Evolutionary conservation across 2,888 invertebrate species (phyloP).

Genomic region (Antitype chi): DNA sequence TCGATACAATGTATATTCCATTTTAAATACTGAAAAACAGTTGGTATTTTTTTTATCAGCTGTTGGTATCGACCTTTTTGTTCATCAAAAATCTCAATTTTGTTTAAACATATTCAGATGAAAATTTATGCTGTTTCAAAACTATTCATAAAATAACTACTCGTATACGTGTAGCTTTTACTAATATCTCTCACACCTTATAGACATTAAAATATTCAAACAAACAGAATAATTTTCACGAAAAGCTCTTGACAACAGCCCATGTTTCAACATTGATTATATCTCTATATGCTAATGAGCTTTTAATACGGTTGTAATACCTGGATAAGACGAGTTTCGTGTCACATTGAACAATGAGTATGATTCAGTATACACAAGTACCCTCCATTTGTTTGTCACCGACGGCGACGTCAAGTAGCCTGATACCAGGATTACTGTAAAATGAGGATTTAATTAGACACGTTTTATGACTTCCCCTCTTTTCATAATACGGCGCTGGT

Average conservation of each 20-base stretch:
- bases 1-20: constrained; percentile 7
- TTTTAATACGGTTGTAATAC: constrained; percentile 41
- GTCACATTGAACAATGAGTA: constrained; percentile 17
- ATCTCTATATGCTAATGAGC: constrained; percentile 26
- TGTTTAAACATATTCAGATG: constrained; percentile 4
- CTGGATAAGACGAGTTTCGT: constrained; percentile 43
- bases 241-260: constrained; percentile 23
- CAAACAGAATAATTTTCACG: constrained; percentile 25
- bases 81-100: constrained; percentile 6
- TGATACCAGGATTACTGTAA: constrained; percentile 55
- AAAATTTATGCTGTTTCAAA: not conserved
- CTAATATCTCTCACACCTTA: not conserved
- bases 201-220: constrained; percentile 31
- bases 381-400: constrained; percentile 33
- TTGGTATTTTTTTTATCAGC: constrained; percentile 10
- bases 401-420: constrained; percentile 22
- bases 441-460: constrained; percentile 58
- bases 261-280: constrained; percentile 36
- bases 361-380: constrained; percentile 32
- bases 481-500: constrained; percentile 24
- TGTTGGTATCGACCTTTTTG: constrained; percentile 4
- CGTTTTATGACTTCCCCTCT: constrained; percentile 25
- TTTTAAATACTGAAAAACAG: constrained; percentile 19
- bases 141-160: not conserved
- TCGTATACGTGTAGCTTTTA: constrained; percentile 3